Evolutionary conservation across 2,113 vertebrate species (phyloP).

Genomic region (Protobothrops flavoviridis): DNA sequence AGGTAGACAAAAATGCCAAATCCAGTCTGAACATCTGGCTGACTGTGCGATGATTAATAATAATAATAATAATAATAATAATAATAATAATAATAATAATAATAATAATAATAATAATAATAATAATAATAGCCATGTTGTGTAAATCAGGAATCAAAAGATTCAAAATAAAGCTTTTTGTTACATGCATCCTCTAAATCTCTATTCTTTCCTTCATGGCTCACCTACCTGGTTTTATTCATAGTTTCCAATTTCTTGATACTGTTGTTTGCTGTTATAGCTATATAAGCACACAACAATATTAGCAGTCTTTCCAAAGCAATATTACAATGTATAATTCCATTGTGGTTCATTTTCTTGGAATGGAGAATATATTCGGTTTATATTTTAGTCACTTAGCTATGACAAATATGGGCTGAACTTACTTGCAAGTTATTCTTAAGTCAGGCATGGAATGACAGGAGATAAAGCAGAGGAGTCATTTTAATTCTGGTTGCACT

Average conservation of each 20-base stretch:
- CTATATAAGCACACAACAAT: not conserved
- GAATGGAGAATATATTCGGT: not conserved
- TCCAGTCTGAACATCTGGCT: too few relatives aligned
- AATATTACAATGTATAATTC: not conserved
- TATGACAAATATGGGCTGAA: not conserved
- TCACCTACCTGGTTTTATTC: not conserved
- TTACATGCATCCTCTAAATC: not conserved
- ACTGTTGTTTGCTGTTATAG: not conserved
- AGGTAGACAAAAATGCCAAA: too few relatives aligned
- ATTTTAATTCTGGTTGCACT: not conserved
- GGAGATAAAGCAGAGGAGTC: not conserved
- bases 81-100: too few relatives aligned
- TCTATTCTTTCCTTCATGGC: not conserved
- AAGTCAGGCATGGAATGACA: not conserved
- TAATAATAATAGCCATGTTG: not conserved
- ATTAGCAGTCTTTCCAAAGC: not conserved
- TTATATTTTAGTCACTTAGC: not conserved
- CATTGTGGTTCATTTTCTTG: not conserved
- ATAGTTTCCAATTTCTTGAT: not conserved
- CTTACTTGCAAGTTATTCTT: not conserved
- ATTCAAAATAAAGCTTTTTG: not conserved
- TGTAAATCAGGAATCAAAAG: not conserved
- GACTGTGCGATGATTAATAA: too few relatives aligned
- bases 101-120: too few relatives aligned
- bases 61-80: too few relatives aligned